phyloP scores from a whole-genome alignment of 1,140 invertebrate species.

The Geopemphigus sp. region DNA sequence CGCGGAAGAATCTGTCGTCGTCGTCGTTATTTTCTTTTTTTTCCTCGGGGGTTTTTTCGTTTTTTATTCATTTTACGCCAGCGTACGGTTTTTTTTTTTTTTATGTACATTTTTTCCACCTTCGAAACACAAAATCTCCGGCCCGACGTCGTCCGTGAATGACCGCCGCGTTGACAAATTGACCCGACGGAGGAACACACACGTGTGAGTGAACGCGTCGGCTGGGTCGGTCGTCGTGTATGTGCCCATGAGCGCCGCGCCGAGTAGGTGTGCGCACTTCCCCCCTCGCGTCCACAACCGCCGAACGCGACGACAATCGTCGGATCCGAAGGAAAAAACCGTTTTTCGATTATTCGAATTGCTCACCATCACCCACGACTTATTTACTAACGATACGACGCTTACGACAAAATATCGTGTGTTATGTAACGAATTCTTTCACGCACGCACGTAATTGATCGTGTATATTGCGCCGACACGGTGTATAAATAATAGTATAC shows the following conservation, averaged over 20 bases:
- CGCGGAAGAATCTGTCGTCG: constrained; percentile 8
- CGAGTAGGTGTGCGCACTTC: background rate
- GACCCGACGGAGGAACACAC: background rate
- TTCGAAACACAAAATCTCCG: constrained; percentile 3
- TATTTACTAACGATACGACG: no score
- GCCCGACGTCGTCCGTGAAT: background rate
- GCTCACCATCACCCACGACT: constrained; percentile 1
- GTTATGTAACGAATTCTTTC: no score
- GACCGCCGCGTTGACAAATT: constrained; percentile 27
- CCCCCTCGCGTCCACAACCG: no score
- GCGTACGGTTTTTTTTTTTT: background rate
- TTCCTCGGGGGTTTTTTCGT: background rate
- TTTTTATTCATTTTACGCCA: background rate
- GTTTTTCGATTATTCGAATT: constrained; percentile 1
- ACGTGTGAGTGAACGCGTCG: background rate
- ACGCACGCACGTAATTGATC: no score
- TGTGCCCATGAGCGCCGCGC: no score
- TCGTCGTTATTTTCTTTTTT: constrained; percentile 3
- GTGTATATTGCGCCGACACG: no score
- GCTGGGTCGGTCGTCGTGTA: background rate
- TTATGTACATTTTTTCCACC: no score
- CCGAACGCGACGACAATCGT: background rate
- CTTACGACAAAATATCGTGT: no score
- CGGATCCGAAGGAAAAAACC: background rate
- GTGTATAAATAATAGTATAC: no score